Evolutionary conservation across 1,140 invertebrate species (phyloP).

Genomic region (Ostrea denselamellosa): DNA sequence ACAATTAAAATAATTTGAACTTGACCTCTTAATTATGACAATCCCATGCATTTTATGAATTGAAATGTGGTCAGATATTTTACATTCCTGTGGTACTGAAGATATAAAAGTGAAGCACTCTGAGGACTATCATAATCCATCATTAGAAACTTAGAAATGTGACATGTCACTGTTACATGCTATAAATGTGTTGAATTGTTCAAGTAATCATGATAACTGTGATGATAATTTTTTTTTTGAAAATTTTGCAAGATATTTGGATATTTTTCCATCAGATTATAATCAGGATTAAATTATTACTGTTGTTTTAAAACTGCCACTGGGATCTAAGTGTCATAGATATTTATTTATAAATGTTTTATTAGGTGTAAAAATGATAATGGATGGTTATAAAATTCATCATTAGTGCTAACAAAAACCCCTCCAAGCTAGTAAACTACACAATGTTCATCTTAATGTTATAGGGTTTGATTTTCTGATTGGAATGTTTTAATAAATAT

Average conservation of each 20-base stretch:
- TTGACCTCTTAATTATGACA: constrained; percentile 1
- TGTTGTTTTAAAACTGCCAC: constrained; percentile 9
- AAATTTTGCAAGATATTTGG: too few species aligned
- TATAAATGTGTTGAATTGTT: too few species aligned
- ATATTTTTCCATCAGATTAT: neutral
- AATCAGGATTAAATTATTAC: constrained; percentile 3
- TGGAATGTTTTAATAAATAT: too few species aligned
- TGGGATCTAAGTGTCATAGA: neutral
- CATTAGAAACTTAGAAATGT: too few species aligned
- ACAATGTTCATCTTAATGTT: neutral
- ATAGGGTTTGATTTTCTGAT: too few species aligned
- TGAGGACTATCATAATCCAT: too few species aligned
- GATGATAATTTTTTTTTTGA: too few species aligned
- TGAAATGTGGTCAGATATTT: neutral
- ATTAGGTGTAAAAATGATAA: constrained; percentile 25
- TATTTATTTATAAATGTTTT: constrained; percentile 13
- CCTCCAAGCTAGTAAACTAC: constrained; percentile 4
- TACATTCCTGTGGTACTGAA: neutral
- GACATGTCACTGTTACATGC: too few species aligned
- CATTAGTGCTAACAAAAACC: constrained; percentile 1
- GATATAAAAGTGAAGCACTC: too few species aligned
- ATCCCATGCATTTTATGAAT: neutral
- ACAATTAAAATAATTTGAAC: neutral
- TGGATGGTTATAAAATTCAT: constrained; percentile 10
- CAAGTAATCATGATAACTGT: too few species aligned